Conservation (phyloP, 2,797 vertebrate genomes). For the Sebastes variabilis region DNA sequence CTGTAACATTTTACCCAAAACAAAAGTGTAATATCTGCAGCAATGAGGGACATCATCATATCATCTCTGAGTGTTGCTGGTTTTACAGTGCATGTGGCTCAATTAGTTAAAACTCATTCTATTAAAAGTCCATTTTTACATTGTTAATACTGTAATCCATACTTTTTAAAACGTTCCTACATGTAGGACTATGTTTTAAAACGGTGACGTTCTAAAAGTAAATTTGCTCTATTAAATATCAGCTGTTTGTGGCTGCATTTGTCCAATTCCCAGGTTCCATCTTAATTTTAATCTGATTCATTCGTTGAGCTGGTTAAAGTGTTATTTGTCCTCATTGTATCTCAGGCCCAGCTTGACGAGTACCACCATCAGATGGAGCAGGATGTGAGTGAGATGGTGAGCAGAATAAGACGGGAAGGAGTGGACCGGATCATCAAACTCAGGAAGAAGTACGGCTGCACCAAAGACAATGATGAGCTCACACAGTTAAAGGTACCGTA, state of each 20-base stretch:
- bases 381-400: constrained; percentile 77
- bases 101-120: not conserved
- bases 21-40: not conserved
- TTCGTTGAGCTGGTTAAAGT: not conserved
- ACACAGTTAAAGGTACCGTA: constrained; percentile 67
- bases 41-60: not conserved
- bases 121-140: not conserved
- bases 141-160: not conserved
- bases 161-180: not conserved
- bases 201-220: not conserved
- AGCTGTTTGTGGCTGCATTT: not conserved
- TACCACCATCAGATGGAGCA: constrained; percentile 74
- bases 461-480: constrained; percentile 57
- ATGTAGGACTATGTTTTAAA: not conserved
- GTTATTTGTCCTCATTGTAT: not conserved
- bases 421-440: constrained; percentile 74
- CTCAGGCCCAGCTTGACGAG: constrained; percentile 78
- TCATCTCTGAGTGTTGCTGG: not conserved
- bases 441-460: constrained; percentile 77
- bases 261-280: not conserved
- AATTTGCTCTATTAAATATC: not conserved
- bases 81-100: not conserved
- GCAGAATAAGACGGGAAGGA: constrained; percentile 75
- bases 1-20: not conserved
- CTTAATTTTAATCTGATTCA: not conserved